phyloP scores from a whole-genome alignment of 2,888 invertebrate genomes.

The Drosophila kambysellisi region DNA sequence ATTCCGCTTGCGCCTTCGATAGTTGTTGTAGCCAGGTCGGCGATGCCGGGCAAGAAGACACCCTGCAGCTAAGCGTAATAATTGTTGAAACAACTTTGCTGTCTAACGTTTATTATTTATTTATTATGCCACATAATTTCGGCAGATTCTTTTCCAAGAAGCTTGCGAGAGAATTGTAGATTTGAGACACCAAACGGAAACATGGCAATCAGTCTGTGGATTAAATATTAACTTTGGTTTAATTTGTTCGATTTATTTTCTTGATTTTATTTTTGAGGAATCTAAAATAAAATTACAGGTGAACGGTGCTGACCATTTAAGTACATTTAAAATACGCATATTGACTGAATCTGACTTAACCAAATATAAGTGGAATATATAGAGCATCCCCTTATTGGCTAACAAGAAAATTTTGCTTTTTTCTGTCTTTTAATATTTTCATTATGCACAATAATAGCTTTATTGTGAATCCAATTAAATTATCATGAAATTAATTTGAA shows the following conservation, averaged over 20 bases:
- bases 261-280: neutral
- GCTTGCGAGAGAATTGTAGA: neutral
- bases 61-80: neutral
- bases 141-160: neutral
- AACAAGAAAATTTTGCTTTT: neutral
- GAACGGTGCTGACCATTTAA: too few relatives aligned
- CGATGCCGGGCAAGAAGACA: neutral
- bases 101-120: neutral
- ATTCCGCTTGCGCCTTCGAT: constrained; percentile 9
- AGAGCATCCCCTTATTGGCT: neutral
- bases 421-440: neutral
- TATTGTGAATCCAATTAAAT: neutral
- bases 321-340: too few relatives aligned
- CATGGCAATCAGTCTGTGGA: neutral
- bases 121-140: neutral
- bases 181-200: neutral
- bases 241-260: neutral
- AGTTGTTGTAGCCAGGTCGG: neutral
- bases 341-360: too few relatives aligned
- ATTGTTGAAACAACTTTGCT: neutral
- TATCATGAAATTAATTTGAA: neutral
- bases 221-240: neutral
- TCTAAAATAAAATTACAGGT: too few relatives aligned
- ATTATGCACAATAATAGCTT: neutral
- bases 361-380: too few relatives aligned